These are phyloP conservation scores for Astur gentilis DNA, from an alignment of 2,113 vertebrate species.

Conservation along the genomic window DNA sequence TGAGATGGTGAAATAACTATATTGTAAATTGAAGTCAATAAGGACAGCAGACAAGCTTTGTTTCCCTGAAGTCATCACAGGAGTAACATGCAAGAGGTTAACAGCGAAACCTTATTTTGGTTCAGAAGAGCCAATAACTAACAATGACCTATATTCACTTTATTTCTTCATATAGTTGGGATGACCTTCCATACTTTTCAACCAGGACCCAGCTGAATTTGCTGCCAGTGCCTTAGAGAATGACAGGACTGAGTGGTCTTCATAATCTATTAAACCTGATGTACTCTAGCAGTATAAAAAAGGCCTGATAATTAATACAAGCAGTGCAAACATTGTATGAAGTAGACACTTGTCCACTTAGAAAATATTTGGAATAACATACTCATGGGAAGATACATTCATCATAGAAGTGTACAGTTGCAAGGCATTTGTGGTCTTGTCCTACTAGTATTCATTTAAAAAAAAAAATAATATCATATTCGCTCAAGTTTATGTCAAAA, in stretches of 20 bases:
- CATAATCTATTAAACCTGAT: not conserved
- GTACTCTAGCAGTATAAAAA: not conserved
- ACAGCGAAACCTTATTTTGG: not conserved
- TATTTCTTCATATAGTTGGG: not conserved
- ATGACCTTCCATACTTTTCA: not conserved
- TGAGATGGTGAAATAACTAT: not conserved
- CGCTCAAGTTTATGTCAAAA: not conserved
- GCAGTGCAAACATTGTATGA: not conserved
- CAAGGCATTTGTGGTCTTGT: not conserved
- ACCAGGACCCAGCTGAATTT: not conserved
- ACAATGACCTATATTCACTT: not conserved
- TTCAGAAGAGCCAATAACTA: not conserved
- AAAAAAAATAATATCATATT: not conserved
- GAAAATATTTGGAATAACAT: not conserved
- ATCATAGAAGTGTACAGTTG: not conserved
- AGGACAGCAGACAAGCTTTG: not conserved
- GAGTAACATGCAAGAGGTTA: not conserved
- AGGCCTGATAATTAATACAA: not conserved
- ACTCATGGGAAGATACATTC: not conserved
- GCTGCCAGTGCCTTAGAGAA: not conserved
- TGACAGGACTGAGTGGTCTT: not conserved
- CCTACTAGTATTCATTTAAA: fast-evolving
- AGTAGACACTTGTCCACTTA: not conserved
- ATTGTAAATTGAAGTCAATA: constrained; percentile 6
- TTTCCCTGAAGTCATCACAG: not conserved